A percentile compares a stretch with the other conserved stretches of the same genome.
Evolutionary conservation across 2,113 vertebrate genomes (phyloP).

Genomic region (Mandrillus leucophaeus): DNA sequence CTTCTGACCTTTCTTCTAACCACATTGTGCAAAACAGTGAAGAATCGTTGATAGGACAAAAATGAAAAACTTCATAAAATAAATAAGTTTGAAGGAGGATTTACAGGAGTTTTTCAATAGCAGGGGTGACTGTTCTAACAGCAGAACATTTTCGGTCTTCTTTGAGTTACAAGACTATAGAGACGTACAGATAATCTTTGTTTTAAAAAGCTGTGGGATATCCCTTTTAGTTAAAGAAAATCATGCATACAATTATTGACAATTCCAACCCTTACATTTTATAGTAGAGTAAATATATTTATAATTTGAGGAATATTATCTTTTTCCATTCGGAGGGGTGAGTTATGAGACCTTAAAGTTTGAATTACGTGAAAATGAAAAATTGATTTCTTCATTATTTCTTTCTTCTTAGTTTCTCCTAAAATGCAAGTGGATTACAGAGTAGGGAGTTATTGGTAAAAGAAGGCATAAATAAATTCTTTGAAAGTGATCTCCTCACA

Average conservation of each 20-base stretch:
- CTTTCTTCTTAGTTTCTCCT: constrained; percentile 23
- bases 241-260: neutral
- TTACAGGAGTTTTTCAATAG: neutral
- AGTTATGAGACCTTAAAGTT: constrained; percentile 29
- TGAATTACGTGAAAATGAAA: constrained; percentile 49
- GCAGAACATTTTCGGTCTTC: neutral
- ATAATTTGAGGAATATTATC: neutral
- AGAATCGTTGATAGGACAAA: neutral
- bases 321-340: neutral
- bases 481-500: neutral
- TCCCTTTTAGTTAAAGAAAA: constrained; percentile 7
- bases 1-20: neutral
- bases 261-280: neutral
- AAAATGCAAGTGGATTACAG: neutral
- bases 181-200: neutral
- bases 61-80: neutral
- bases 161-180: neutral
- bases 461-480: constrained; percentile 63
- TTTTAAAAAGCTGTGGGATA: neutral
- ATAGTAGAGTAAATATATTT: neutral
- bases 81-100: neutral
- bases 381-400: constrained; percentile 17
- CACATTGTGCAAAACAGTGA: neutral
- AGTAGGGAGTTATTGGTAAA: constrained; percentile 1
- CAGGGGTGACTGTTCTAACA: neutral